Conservation (phyloP, 1,140 invertebrate species). For the Drosophila parabipectinata region DNA sequence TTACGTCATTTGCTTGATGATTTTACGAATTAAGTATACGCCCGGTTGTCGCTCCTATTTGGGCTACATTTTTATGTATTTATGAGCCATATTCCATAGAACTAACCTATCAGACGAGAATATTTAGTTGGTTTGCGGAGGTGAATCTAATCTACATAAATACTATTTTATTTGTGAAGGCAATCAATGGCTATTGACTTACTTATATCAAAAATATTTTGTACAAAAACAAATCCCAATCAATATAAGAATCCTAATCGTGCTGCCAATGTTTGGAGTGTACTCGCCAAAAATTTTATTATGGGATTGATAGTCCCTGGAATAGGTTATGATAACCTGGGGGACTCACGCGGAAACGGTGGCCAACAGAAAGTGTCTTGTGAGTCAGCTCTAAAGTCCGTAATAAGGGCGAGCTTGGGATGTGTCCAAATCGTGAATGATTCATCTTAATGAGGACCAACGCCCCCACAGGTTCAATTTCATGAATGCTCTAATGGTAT, state of each 20-base stretch:
- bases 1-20: background rate
- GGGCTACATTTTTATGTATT: background rate
- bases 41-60: background rate
- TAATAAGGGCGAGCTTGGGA: slow-evolving; percentile 17
- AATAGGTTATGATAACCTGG: slow-evolving; percentile 33
- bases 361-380: background rate
- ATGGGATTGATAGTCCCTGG: slow-evolving; percentile 23
- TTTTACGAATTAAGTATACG: background rate
- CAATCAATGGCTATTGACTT: background rate
- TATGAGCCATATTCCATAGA: slow-evolving; percentile 18
- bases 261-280: slow-evolving; percentile 1
- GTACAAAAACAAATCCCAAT: slow-evolving; percentile 6
- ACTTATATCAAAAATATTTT: background rate
- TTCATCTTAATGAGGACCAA: slow-evolving; percentile 16
- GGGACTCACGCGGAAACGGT: slow-evolving; percentile 54
- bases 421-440: slow-evolving; percentile 10
- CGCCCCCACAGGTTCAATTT: slow-evolving; percentile 3
- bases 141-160: slow-evolving; percentile 5
- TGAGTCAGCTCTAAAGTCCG: slow-evolving; percentile 14
- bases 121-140: background rate
- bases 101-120: slow-evolving; percentile 14
- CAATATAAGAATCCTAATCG: slow-evolving; percentile 31
- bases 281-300: slow-evolving; percentile 15
- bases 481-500: background rate
- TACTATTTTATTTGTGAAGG: background rate